These are phyloP conservation scores for Scaptodrosophila lebanonensis DNA, from an alignment of 1,140 invertebrate species.

Conservation along the genomic window DNA sequence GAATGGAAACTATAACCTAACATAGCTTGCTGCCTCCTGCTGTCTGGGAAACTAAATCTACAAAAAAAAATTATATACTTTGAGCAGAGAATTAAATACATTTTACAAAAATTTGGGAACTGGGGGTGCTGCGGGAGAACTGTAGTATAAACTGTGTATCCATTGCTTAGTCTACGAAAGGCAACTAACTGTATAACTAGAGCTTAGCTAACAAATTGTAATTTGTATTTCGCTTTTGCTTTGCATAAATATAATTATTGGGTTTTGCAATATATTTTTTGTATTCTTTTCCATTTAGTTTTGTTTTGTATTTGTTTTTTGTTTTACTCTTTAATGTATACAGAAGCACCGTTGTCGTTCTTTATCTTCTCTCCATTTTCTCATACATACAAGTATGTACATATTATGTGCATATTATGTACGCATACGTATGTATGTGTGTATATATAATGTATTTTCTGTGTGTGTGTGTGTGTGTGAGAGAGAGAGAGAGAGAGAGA, in stretches of 20 bases:
- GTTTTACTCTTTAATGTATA: too few species aligned
- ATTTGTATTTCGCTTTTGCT: not conserved
- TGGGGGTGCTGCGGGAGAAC: not conserved
- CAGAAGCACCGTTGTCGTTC: constrained; percentile 18
- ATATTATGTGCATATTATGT: too few species aligned
- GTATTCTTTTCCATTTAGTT: too few species aligned
- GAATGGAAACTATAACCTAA: too few species aligned
- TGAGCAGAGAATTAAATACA: too few species aligned
- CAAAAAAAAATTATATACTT: too few species aligned
- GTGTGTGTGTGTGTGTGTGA: constrained; percentile 8
- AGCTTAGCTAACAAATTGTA: constrained; percentile 19
- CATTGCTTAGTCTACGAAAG: constrained; percentile 34
- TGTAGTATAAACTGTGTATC: not conserved
- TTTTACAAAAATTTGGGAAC: constrained; percentile 7
- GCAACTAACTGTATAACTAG: constrained; percentile 40
- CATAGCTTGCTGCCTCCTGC: too few species aligned
- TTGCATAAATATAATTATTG: not conserved
- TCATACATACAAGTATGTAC: not conserved
- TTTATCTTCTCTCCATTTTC: constrained; percentile 11
- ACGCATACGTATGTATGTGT: constrained; percentile 5
- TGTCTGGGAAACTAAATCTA: too few species aligned
- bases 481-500: not conserved
- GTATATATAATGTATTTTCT: too few species aligned
- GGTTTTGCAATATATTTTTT: constrained; percentile 1
- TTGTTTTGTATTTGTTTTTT: too few species aligned